Evolutionary conservation across 2,888 invertebrate genomes (phyloP), one percentile per base, ranked within the genome.

Genomic region (Agrochola lota): DNA sequence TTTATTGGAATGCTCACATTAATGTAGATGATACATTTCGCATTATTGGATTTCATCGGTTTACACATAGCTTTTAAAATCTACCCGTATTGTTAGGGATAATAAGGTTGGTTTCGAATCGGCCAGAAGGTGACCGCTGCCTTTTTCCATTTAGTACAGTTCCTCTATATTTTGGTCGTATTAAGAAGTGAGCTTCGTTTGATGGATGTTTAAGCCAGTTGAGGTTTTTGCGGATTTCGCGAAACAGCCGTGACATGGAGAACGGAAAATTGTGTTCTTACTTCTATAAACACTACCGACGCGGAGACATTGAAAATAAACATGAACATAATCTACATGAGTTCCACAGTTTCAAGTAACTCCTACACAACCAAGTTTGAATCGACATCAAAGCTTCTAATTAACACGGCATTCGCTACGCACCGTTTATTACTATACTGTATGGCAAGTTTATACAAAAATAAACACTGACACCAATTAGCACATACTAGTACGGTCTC

Each of bases 161-260:
- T 92, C 91, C 88, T 93, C 92, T 94, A 93, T 92, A 94, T 94
- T 95, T 94, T 91, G 92, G 93, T 94, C 91, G 93, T 94, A 94
- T 94, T 95, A 93, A 94, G 94, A 93, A 93, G 93, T 90, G 91
- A 93, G 93, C 91, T 93, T 91, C 90, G 91, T 93, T 94, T 95
- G 94, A 95, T 94, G 92, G 94, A 95, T 95, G 93, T 93, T 93
- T 94, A 92, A 93, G 93, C 91, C 85, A 86, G 89, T 91, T 88
- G 91, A 91, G 92, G 92, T 94, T 94, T 93, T 93, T 94, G 93
- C 90, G 92, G 92, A 90, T 92, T 92, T 93, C 83, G 87, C 89
- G 90, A 92, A 93, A 91, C 84, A 91, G 89, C 90, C 89, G 81
- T 89, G 88, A 90, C 89, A 88, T 90, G 85, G 81, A 87, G 88